Evolutionary conservation across 1,140 invertebrate genomes (phyloP).

Genomic region (Bemisia tabaci): DNA sequence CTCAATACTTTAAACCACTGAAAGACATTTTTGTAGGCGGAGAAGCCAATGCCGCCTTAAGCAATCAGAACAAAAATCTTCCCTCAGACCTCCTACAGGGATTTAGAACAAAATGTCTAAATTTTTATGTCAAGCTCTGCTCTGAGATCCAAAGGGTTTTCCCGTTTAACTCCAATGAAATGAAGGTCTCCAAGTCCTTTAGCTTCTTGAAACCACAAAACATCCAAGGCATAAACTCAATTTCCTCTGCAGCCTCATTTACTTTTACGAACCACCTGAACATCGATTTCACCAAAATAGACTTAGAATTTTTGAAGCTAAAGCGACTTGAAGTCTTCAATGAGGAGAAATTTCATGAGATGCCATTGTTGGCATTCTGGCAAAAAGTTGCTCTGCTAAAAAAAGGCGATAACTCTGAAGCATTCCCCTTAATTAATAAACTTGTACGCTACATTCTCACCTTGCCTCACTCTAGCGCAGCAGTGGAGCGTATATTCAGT

Average conservation of each 20-base stretch:
- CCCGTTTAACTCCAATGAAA: not conserved
- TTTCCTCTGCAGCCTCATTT: not conserved
- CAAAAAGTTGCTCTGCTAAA: not conserved
- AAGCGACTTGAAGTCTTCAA: not conserved
- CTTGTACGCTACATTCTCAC: not conserved
- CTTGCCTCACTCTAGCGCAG: not conserved
- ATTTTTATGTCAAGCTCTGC: not conserved
- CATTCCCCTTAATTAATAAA: constrained; percentile 1
- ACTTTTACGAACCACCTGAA: not conserved
- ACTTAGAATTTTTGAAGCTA: not conserved
- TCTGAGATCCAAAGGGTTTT: not conserved
- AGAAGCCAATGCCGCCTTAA: not conserved
- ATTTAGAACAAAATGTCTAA: not conserved
- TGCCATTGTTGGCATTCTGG: not conserved
- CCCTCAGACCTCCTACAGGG: not conserved
- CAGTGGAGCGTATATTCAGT: not conserved
- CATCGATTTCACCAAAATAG: not conserved
- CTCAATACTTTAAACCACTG: not conserved
- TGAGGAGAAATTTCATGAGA: not conserved
- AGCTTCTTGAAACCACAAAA: not conserved
- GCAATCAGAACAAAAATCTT: not conserved
- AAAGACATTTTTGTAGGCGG: not conserved
- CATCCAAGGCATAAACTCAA: not conserved
- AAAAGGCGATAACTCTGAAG: not conserved
- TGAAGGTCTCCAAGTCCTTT: not conserved